phyloP scores from a whole-genome alignment of 2,888 invertebrate genomes.

The Carcina quercana region DNA sequence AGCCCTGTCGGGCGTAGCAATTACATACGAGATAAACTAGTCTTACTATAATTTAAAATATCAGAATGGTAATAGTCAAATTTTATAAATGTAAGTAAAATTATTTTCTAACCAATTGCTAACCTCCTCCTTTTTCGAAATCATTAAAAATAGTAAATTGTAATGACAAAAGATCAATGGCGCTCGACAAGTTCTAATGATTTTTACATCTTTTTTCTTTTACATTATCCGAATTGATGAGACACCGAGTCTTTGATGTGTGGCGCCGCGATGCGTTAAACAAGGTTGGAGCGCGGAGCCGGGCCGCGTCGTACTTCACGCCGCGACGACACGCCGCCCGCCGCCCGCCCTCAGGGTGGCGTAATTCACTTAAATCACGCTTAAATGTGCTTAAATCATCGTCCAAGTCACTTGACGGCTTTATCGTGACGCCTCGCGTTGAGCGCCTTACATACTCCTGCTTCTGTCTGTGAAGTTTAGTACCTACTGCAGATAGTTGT shows the following conservation, averaged over 20 bases:
- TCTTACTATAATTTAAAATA: too few species aligned
- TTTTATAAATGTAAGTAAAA: too few species aligned
- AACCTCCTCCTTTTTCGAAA: too few species aligned
- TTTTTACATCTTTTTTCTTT: too few species aligned
- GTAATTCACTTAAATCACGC: slow-evolving; percentile 64
- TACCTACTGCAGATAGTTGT: too few species aligned
- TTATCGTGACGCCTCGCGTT: slow-evolving; percentile 24
- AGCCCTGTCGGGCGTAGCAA: too few species aligned
- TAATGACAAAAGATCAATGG: not conserved
- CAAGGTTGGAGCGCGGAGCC: slow-evolving; percentile 39
- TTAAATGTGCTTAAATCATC: slow-evolving; percentile 39
- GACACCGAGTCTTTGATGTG: slow-evolving; percentile 46
- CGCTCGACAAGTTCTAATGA: too few species aligned
- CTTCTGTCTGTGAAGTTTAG: too few species aligned
- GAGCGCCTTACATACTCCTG: slow-evolving; percentile 22
- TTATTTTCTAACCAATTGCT: too few species aligned
- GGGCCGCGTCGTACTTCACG: slow-evolving; percentile 14
- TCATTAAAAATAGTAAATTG: too few species aligned
- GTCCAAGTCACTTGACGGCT: slow-evolving; percentile 38
- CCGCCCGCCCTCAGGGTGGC: slow-evolving; percentile 33
- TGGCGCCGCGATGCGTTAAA: slow-evolving; percentile 58
- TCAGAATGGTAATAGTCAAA: too few species aligned
- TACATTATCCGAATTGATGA: not conserved
- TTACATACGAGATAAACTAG: too few species aligned
- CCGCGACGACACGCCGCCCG: slow-evolving; percentile 11